Evolutionary conservation across 2,888 invertebrate genomes (phyloP), one percentile per base, ranked within the genome.

Genomic region (Callyntrura sp.): DNA sequence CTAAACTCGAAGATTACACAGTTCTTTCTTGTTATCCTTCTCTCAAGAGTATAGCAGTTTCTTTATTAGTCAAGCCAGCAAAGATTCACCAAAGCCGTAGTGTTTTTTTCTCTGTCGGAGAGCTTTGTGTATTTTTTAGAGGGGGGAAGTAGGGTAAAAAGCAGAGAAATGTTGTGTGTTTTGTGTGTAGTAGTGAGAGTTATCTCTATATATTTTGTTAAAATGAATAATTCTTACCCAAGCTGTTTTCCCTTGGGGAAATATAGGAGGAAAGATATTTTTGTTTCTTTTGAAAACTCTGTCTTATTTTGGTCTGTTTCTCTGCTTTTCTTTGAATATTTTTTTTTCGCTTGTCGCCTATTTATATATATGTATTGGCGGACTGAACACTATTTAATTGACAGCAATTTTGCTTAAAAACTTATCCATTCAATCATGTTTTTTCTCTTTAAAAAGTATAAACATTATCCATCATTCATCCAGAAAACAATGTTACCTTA

Each of bases 1-100:
- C 81, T 81, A 81, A 83, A 65, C 83, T 83, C 83, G 83, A 83
- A n/a, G n/a, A n/a, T n/a, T n/a, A n/a, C n/a, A n/a, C n/a, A n/a
- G n/a, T n/a, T n/a, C n/a, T n/a, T n/a, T n/a, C n/a, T n/a, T n/a
- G n/a, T n/a, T n/a, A n/a, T n/a, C n/a, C n/a, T n/a, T n/a, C n/a
- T n/a, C n/a, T n/a, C n/a, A n/a, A n/a, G n/a, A n/a, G n/a, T n/a
- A n/a, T n/a, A n/a, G n/a, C n/a, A n/a, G n/a, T n/a, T n/a, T n/a
- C n/a, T n/a, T n/a, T n/a, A n/a, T n/a, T n/a, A n/a, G n/a, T n/a
- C n/a, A n/a, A n/a, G n/a, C n/a, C n/a, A n/a, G n/a, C n/a, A n/a
- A n/a, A n/a, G n/a, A n/a, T n/a, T n/a, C n/a, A n/a, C n/a, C n/a
- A n/a, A n/a, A n/a, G n/a, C n/a, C n/a, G n/a, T n/a, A n/a, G n/a